These are phyloP conservation scores for Trichogramma pretiosum DNA, from an alignment of 1,140 invertebrate genomes.

Conservation along the genomic window DNA sequence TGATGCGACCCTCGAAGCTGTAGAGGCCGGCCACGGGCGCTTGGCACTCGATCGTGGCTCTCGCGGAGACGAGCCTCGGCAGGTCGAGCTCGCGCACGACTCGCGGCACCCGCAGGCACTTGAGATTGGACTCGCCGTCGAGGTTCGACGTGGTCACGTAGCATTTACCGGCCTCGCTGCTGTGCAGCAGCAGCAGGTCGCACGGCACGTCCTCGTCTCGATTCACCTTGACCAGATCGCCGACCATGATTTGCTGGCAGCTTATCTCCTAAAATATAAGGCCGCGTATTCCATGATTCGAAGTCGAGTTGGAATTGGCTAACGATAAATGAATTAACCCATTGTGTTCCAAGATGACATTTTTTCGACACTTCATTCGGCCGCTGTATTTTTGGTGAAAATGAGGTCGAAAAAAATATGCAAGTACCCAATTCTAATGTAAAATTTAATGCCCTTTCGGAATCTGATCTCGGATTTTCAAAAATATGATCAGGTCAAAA, in stretches of 20 bases:
- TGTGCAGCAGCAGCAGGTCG: constrained; percentile 62
- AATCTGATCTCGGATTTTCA: too few relatives aligned
- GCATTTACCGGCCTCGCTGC: constrained; percentile 42
- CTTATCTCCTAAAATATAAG: constrained; percentile 45
- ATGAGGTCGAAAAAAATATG: too few relatives aligned
- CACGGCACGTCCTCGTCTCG: constrained; percentile 70
- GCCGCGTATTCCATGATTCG: too few relatives aligned
- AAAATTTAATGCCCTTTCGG: too few relatives aligned
- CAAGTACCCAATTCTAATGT: too few relatives aligned
- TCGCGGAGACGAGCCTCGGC: constrained; percentile 23
- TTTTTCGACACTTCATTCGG: too few relatives aligned
- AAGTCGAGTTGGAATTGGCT: too few relatives aligned
- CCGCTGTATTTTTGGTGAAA: too few relatives aligned
- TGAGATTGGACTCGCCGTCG: constrained; percentile 64
- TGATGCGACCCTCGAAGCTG: constrained; percentile 63
- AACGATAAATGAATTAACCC: too few relatives aligned
- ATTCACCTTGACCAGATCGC: constrained; percentile 64
- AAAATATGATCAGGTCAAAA: too few relatives aligned
- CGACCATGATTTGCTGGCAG: constrained; percentile 56
- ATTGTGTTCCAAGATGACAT: too few relatives aligned
- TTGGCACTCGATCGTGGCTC: constrained; percentile 61
- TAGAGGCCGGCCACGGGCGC: constrained; percentile 65
- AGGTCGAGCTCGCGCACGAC: neutral
- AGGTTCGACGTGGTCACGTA: constrained; percentile 62
- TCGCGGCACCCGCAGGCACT: constrained; percentile 29